Evolutionary conservation across 2,797 vertebrate species (phyloP).

Genomic region (Cetoscarus ocellatus): DNA sequence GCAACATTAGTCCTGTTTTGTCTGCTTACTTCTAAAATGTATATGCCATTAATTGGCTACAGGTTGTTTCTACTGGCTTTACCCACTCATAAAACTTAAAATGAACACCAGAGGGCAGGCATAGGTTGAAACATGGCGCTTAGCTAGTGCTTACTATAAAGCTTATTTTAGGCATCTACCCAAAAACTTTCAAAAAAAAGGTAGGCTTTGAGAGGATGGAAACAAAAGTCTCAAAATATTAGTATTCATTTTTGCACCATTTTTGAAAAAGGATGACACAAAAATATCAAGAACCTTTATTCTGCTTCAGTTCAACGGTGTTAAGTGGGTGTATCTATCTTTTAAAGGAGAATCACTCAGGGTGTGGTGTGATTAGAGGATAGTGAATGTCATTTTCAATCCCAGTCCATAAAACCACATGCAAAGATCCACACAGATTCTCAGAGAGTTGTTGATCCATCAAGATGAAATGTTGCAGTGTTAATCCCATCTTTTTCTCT

Average conservation of each 20-base stretch:
- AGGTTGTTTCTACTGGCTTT: no score
- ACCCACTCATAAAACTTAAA: no score
- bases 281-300: neutral
- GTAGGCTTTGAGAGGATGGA: no score
- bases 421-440: neutral
- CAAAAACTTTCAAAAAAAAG: no score
- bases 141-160: no score
- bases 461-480: neutral
- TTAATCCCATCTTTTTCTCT: neutral
- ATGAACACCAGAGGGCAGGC: no score
- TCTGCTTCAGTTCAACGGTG: neutral
- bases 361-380: neutral
- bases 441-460: conserved; percentile 10
- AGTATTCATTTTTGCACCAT: neutral
- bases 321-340: neutral
- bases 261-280: neutral
- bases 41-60: no score
- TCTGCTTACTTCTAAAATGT: no score
- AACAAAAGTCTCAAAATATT: no score
- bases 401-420: neutral
- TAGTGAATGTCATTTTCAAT: neutral
- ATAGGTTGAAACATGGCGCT: no score
- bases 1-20: no score
- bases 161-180: no score
- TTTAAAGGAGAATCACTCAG: neutral